Base-by-base conservation (phyloP, 2,888 invertebrate species). In the Coecobrya sp. region DNA sequence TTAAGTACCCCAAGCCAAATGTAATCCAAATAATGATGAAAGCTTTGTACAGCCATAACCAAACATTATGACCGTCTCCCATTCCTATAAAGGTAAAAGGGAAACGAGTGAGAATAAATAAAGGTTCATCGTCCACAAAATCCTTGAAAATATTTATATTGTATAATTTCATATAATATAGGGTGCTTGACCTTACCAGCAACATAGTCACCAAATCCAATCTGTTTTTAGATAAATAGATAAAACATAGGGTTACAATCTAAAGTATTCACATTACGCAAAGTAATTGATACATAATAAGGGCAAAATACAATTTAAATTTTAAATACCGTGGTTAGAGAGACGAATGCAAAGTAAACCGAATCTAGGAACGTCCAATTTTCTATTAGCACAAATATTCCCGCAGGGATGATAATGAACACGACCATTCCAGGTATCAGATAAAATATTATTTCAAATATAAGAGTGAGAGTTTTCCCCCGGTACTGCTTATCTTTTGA, bases 131-230 rank as follows among this genome's bases (percentile, higher is more conserved):
- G n/a, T n/a, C n/a, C n/a, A n/a, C n/a, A n/a, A n/a, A n/a, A n/a
- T n/a, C n/a, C n/a, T n/a, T n/a, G n/a, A n/a, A n/a, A n/a, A n/a
- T n/a, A n/a, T n/a, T n/a, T 5, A 82, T 27, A 25, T 79, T 13
- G 45, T 76, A 11, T 49, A 49, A 45, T 2, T 22, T 19, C 30
- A 76, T 7, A 70, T 70, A 49, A 10, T 13, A 49, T 13, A 10
- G 49, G 3, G 10, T 49, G 11, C 49, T 49, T 2, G 45, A 62
- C 16, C n/a, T 95, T 96, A 98, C 98, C 98, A 96, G 98, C 98
- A 45, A 99, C 98, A 95, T 97, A 97, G 96, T 99, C 99, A n/a
- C 99, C 99, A 95, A 98, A 99, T 59, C 98, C 98, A 94, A 99
- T 98, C 3, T 98, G 52, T 49, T n/a, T 2, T 36, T 36, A 36